A percentile compares a stretch with the other conserved stretches of the same genome.
phyloP scores from a whole-genome alignment of 2,797 vertebrate species.

The Tokudaia muenninki region DNA sequence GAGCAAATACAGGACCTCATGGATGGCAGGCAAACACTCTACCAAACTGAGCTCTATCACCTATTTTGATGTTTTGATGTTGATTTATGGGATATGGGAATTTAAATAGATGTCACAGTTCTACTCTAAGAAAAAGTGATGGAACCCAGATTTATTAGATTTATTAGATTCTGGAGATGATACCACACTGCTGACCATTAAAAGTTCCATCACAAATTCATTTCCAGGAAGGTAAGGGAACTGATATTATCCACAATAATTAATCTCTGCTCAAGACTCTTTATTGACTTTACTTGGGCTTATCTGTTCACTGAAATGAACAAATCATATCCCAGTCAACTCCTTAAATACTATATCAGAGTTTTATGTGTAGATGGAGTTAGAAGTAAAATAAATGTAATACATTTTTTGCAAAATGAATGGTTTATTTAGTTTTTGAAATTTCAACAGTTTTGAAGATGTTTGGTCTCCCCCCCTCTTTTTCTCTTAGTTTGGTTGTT shows the following conservation, averaged over 20 bases:
- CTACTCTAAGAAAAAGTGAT: neutral
- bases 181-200: neutral
- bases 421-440: conserved; percentile 25
- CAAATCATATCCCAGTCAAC: neutral
- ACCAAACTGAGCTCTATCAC: neutral
- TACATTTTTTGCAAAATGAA: neutral
- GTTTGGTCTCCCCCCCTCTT: neutral
- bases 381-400: neutral
- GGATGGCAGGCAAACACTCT: neutral
- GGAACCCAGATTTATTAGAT: neutral
- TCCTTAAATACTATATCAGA: conserved; percentile 15
- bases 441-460: neutral
- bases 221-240: conserved; percentile 39
- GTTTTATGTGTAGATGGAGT: neutral
- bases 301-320: conserved; percentile 50
- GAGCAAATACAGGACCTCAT: neutral
- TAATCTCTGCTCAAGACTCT: neutral
- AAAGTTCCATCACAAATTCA: neutral
- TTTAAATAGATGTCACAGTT: conserved; percentile 13
- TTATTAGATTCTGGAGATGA: conserved; percentile 1
- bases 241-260: conserved; percentile 9
- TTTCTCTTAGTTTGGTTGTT: neutral
- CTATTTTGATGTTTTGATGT: neutral
- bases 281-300: conserved; percentile 4
- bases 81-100: conserved; percentile 3